Percentiles rank a stretch among this genome's conserved stretches.
phyloP scores from a whole-genome alignment of 1,140 invertebrate genomes.

The Camponotus pennsylvanicus region DNA sequence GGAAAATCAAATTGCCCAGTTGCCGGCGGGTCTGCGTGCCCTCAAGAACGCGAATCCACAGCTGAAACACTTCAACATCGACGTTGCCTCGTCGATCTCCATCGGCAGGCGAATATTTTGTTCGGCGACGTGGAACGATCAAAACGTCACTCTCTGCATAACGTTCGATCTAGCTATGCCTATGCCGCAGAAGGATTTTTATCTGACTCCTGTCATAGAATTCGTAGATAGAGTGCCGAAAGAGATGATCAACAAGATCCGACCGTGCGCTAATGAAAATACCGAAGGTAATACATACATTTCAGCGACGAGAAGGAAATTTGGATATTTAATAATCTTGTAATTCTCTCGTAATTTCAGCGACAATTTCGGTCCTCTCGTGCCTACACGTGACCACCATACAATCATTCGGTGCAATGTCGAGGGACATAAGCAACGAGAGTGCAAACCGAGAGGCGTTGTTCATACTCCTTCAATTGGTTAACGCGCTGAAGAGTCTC shows the following conservation, averaged over 20 bases:
- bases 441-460: constrained; percentile 85
- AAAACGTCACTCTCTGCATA: constrained; percentile 91
- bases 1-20: constrained; percentile 90
- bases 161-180: constrained; percentile 88
- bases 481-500: constrained; percentile 93
- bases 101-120: constrained; percentile 91
- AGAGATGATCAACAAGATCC: constrained; percentile 86
- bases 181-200: constrained; percentile 85
- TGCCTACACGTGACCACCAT: constrained; percentile 90
- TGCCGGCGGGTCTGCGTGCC: constrained; percentile 89
- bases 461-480: constrained; percentile 93
- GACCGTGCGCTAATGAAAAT: constrained; percentile 86
- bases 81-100: constrained; percentile 86
- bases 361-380: constrained; percentile 91
- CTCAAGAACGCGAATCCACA: constrained; percentile 91
- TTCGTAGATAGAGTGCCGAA: constrained; percentile 92
- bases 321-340: neutral
- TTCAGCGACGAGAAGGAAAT: neutral
- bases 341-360: constrained; percentile 84
- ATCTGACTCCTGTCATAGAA: constrained; percentile 91
- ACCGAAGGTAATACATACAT: constrained; percentile 87
- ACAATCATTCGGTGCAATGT: constrained; percentile 87
- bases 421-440: constrained; percentile 83
- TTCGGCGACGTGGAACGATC: constrained; percentile 90
- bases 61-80: constrained; percentile 90